Percentiles rank a stretch among this genome's conserved stretches.
phyloP scores from a whole-genome alignment of 2,888 invertebrate genomes.

The Stenchaetothrips biformis region DNA sequence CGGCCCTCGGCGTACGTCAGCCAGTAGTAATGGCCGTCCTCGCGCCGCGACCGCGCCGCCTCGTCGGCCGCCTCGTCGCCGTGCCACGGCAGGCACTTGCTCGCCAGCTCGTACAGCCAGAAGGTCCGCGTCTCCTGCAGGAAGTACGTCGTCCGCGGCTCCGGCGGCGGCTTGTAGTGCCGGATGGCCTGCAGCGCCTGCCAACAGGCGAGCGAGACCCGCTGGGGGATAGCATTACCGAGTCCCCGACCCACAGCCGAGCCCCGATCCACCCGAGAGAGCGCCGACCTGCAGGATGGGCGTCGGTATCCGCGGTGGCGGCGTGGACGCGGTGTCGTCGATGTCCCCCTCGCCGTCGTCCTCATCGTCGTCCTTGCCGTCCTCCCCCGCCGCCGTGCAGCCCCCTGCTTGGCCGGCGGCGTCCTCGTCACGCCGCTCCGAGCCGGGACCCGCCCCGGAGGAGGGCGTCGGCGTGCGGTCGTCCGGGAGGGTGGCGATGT shows the following conservation, averaged over 20 bases:
- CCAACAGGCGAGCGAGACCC: no score
- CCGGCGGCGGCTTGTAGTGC: slow-evolving; percentile 3
- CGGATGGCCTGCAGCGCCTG: slow-evolving; percentile 19
- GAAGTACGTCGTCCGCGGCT: slow-evolving; percentile 12
- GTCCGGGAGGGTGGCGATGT: neutral
- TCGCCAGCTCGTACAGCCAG: slow-evolving; percentile 2
- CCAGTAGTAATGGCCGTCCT: slow-evolving; percentile 16
- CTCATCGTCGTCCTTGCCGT: neutral
- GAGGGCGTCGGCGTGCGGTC: slow-evolving; percentile 9
- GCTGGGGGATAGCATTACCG: no score
- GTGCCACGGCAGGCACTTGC: slow-evolving; percentile 15
- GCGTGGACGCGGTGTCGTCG: neutral
- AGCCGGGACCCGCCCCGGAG: neutral
- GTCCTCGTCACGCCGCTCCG: neutral
- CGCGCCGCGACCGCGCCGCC: neutral
- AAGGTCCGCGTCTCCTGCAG: neutral
- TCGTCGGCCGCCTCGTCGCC: neutral
- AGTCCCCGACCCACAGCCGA: no score
- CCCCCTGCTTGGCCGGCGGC: neutral
- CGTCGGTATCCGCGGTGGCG: neutral
- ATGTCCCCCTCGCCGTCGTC: neutral
- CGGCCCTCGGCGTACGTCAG: slow-evolving; percentile 14
- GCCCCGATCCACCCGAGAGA: no score
- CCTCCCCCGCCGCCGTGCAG: neutral
- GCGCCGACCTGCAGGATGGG: slow-evolving; percentile 1